A percentile compares a stretch with the other conserved stretches of the same genome.
These are phyloP conservation scores for Fistularia commersonii DNA, from an alignment of 2,797 vertebrate genomes.

Conservation along the genomic window DNA sequence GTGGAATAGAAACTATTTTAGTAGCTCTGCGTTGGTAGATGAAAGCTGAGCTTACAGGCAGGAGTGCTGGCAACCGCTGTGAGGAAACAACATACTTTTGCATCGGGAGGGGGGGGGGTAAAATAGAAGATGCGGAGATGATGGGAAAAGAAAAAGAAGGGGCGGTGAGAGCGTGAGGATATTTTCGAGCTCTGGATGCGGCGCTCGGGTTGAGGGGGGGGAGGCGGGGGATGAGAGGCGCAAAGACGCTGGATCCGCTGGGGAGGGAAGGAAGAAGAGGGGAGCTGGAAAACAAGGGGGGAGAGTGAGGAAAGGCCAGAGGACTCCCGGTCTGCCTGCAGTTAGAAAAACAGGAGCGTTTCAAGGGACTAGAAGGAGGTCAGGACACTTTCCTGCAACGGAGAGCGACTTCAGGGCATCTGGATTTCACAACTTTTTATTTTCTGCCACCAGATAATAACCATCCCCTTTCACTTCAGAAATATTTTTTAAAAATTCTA, in stretches of 20 bases:
- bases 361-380: constrained; percentile 6
- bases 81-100: constrained; percentile 48
- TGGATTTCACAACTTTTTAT: background rate
- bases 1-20: constrained; percentile 67
- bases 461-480: too few species aligned
- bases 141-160: constrained; percentile 26
- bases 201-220: constrained; percentile 43
- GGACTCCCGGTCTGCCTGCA: constrained; percentile 16
- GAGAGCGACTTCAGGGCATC: too few species aligned
- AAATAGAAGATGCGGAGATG: constrained; percentile 36
- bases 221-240: constrained; percentile 28
- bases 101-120: constrained; percentile 58
- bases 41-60: constrained; percentile 70
- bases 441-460: background rate
- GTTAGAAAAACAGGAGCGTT: constrained; percentile 3
- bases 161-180: constrained; percentile 45
- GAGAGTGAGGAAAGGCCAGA: constrained; percentile 20
- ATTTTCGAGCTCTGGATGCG: constrained; percentile 48
- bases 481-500: too few species aligned
- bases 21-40: constrained; percentile 67
- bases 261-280: constrained; percentile 28
- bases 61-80: constrained; percentile 50
- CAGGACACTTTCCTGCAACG: background rate
- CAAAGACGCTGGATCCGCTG: constrained; percentile 36
- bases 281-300: constrained; percentile 22